Evolutionary conservation across 2,797 vertebrate genomes (phyloP), one percentile per base, ranked within the genome.

Genomic region (Scomberomorus guttatus): DNA sequence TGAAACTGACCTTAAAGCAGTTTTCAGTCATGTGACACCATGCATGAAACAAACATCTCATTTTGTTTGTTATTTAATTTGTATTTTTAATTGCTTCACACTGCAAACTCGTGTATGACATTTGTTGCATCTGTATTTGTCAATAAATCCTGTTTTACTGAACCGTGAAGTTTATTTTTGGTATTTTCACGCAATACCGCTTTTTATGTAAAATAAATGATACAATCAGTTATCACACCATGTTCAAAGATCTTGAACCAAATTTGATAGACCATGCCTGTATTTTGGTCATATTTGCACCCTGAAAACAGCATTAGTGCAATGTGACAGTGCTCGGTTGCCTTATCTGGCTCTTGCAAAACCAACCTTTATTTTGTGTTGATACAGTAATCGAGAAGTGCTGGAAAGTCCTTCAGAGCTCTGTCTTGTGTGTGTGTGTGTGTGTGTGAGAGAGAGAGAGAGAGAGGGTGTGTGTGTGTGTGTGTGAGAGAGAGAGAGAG

Each of bases 321-420:
- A 32, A 20, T 14, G 14, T 5, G 22, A n/a, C 17, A 6, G 7
- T 18, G 50, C 32, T 55, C 15, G 60, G 27, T 15, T 25, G 25
- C 5, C 55, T 39, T 9, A 17, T 27, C 46, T 44, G 63, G 61
- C 39, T 62, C 59, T 51, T 73, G 56, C 56, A 73, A 42, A 76
- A 24, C 20, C 60, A 25, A 11, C 22, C 17, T 44, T 69, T 50
- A 18, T 42, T 39, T 55, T 64, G n/a, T 76, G 67, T 76, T 79
- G 52, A 54, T 68, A 37, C 52, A 66, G 54, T 67, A 73, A 80
- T 77, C 29, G 69, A 77, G 77, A 69, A 15, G 37, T n/a, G 12
- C n/a, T 37, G 25, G 24, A 22, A 60, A 48, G 64, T 48, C 18
- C 27, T 12, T 17, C 44, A 24, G 25, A 29, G 34, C 44, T 56